Percentiles rank a stretch among this genome's conserved stretches.
Evolutionary conservation across 92 coral and sea anemone species (phyloP).

Genomic region (Umimayanthus kanabou): DNA sequence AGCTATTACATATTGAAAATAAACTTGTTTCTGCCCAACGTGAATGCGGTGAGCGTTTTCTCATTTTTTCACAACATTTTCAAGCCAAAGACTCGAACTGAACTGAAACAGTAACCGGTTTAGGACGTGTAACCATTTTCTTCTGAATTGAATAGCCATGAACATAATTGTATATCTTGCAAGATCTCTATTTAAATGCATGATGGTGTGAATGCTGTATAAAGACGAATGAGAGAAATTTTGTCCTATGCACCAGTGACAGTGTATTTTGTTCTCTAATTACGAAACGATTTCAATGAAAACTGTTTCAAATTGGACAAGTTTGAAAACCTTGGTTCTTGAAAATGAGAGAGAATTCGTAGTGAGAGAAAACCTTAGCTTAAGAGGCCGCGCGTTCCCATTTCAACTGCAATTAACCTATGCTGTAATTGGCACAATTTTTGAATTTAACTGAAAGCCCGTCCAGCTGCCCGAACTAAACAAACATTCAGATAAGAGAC

Average conservation of each 20-base stretch:
- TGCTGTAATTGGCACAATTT: conserved; percentile 32
- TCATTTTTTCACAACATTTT: not conserved
- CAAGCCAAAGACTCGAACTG: not conserved
- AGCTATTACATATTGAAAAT: not conserved
- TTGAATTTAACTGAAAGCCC: conserved; percentile 11
- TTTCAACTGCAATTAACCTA: conserved; percentile 11
- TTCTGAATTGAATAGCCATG: not conserved
- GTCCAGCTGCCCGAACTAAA: conserved; percentile 28
- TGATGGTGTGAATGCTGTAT: not conserved
- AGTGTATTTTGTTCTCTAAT: conserved; percentile 7
- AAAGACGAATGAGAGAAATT: not conserved
- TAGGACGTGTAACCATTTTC: not conserved
- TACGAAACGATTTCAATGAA: not conserved
- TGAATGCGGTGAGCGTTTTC: not conserved
- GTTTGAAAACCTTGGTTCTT: not conserved
- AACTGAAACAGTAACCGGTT: not conserved
- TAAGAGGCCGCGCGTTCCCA: not conserved
- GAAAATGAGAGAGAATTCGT: not conserved
- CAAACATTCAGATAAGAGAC: conserved; percentile 37
- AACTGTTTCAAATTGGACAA: not conserved
- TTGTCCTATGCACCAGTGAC: not conserved
- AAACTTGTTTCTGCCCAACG: not conserved
- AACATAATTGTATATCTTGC: conserved; percentile 1
- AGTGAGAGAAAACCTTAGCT: not conserved
- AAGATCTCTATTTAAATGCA: conserved; percentile 5